Base-by-base conservation (phyloP, 2,113 vertebrate genomes). In the Mesocricetus auratus region DNA sequence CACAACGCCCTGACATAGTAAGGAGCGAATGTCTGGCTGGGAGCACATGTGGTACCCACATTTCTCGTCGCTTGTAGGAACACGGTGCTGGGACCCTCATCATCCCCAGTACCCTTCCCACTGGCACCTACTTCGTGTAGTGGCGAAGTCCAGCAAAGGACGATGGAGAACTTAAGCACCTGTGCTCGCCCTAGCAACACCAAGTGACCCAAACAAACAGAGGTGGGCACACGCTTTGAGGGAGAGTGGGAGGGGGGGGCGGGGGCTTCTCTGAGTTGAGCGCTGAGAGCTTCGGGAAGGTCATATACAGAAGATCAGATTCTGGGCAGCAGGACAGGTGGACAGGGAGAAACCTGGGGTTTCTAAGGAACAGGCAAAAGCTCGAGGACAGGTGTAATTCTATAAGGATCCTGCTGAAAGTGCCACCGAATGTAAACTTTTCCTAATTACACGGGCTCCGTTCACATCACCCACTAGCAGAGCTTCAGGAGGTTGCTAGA, bases 261-360 rank as follows among this genome's bases (percentile, higher is more conserved):
- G n/a, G n/a, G 8, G 29, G 17, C 26, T 62, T 69, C 62, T 90
- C 66, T 1, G 3, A 79, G 39, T 33, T n/a, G 58, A 69, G 2
- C 26, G 75, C 56, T 17, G 45, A 58, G 42, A 58, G 1, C 2
- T 0, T 0, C 53, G 71, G n/a, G 7, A 73, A 56, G 60, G 82
- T 5, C 26, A 7, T 0, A 7, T 0, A 16, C 36, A 11, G 2
- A 1, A 45, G 39, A 85, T 19, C 5, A 2, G 74, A 58, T 26
- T 47, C n/a, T 10, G 47, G 47, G 24, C 0, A 33, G 78, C 74
- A 17, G 56, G 16, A 7, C 36, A 50, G 45, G 24, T 1, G 66
- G 78, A 42, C 13, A 78, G 17, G 47, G 58, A 60, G n/a, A 29
- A 62, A 17, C 58, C 31, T 89, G 39, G 36, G 26, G 2, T 33